Evolutionary conservation across 1,140 invertebrate genomes (phyloP).

Genomic region (Oscheius sp.): DNA sequence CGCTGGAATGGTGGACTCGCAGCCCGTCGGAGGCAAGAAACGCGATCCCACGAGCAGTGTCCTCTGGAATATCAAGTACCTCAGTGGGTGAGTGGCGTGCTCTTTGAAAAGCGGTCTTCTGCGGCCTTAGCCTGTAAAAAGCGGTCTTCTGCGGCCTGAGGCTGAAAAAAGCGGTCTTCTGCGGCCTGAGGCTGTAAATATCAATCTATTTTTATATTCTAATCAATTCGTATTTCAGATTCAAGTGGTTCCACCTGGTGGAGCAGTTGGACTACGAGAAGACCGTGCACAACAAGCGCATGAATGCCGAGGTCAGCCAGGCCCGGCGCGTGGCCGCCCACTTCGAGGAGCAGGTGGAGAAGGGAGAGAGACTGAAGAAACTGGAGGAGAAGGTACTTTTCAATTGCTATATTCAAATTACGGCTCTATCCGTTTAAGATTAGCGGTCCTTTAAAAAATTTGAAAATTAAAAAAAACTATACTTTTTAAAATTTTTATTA

Average conservation of each 20-base stretch:
- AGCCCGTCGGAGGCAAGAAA: conserved; percentile 78
- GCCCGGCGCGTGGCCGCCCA: conserved; percentile 74
- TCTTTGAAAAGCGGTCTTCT: too few relatives aligned
- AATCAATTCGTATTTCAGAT: conserved; percentile 68
- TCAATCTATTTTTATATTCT: conserved; percentile 16
- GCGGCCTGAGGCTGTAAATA: too few relatives aligned
- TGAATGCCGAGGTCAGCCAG: conserved; percentile 75
- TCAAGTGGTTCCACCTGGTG: conserved; percentile 90
- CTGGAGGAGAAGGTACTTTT: conserved; percentile 49
- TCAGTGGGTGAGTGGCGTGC: conserved; percentile 74
- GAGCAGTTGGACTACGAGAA: conserved; percentile 86
- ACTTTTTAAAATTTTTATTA: neutral
- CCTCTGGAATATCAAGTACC: conserved; percentile 92
- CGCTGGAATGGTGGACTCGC: conserved; percentile 77
- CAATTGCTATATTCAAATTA: too few relatives aligned
- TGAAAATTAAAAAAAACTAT: neutral
- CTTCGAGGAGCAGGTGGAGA: conserved; percentile 78
- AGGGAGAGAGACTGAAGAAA: conserved; percentile 71
- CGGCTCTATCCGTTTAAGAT: too few relatives aligned
- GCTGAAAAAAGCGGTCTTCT: too few relatives aligned
- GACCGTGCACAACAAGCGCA: conserved; percentile 78
- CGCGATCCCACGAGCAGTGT: conserved; percentile 76
- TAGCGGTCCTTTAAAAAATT: too few relatives aligned
- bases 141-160: too few relatives aligned
- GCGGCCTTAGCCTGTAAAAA: too few relatives aligned